Conservation (phyloP, 2,888 invertebrate species). For the Lycocerus yunnanus region DNA sequence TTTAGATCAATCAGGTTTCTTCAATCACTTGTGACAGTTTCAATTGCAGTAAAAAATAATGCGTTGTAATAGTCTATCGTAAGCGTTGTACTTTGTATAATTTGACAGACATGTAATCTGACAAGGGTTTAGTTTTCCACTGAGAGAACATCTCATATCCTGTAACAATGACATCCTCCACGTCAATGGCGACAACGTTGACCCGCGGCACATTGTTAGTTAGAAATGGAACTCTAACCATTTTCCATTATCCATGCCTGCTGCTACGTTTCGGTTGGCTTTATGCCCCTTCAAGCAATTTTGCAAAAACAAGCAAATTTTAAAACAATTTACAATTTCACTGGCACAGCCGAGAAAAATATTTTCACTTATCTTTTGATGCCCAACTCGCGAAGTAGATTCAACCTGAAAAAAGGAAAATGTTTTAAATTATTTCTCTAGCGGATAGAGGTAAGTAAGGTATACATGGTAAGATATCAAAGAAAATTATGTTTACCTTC, state of each 20-base stretch:
- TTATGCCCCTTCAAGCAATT: slow-evolving; percentile 26
- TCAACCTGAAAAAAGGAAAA: neutral
- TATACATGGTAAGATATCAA: neutral
- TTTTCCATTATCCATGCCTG: slow-evolving; percentile 28
- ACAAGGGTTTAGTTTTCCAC: slow-evolving; percentile 21
- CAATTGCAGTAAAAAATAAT: slow-evolving; percentile 28
- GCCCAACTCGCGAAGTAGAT: neutral
- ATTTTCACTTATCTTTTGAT: neutral
- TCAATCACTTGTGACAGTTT: slow-evolving; percentile 28
- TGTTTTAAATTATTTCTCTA: neutral
- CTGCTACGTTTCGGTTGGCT: slow-evolving; percentile 18
- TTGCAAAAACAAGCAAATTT: neutral
- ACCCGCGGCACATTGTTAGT: slow-evolving; percentile 12
- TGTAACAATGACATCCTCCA: slow-evolving; percentile 21
- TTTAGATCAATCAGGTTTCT: slow-evolving; percentile 17
- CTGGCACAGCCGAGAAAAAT: neutral
- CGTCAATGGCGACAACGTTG: slow-evolving; percentile 21
- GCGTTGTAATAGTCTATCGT: slow-evolving; percentile 15
- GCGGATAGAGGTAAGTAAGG: neutral
- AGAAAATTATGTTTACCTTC: neutral
- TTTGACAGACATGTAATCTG: slow-evolving; percentile 27
- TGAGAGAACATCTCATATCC: slow-evolving; percentile 22
- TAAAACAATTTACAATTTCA: neutral
- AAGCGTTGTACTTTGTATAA: slow-evolving; percentile 19
- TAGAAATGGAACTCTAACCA: slow-evolving; percentile 6